Conservation (phyloP, 2,888 invertebrate genomes). For the Xylota sylvarum region DNA sequence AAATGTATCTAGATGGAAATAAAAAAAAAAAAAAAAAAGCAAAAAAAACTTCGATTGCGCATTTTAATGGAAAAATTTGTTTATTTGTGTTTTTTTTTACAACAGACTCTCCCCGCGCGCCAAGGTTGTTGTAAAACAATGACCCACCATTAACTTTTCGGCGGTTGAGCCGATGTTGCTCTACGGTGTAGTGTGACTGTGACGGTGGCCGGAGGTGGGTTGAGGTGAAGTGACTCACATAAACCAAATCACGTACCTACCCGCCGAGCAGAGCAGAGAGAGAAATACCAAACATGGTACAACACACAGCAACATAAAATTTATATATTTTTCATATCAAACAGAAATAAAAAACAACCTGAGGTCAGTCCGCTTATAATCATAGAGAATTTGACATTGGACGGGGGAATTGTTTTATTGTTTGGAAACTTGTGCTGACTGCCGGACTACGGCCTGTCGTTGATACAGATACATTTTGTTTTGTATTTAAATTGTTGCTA, state of each 20-base stretch:
- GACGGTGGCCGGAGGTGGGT: background rate
- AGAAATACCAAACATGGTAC: constrained; percentile 37
- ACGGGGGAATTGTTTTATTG: constrained; percentile 50
- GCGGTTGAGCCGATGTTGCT: constrained; percentile 19
- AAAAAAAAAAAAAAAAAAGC: background rate
- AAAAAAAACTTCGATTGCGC: constrained; percentile 25
- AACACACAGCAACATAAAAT: constrained; percentile 13
- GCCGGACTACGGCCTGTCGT: constrained; percentile 1
- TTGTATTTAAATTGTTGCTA: constrained; percentile 45
- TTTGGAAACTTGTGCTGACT: constrained; percentile 32
- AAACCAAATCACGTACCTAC: constrained; percentile 41
- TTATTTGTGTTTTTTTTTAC: background rate
- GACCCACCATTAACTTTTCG: constrained; percentile 50
- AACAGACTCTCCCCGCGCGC: constrained; percentile 33
- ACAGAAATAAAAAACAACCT: constrained; percentile 22
- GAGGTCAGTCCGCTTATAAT: constrained; percentile 53
- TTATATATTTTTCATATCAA: background rate
- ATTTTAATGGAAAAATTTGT: constrained; percentile 44
- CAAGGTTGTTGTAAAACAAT: constrained; percentile 61
- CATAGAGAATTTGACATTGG: constrained; percentile 57
- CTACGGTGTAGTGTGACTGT: background rate
- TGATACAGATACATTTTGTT: constrained; percentile 4
- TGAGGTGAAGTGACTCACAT: constrained; percentile 3
- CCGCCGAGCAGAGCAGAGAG: background rate
- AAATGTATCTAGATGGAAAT: constrained; percentile 27